These are phyloP conservation scores for Paramormyrops hopkinsi DNA, from an alignment of 2,797 vertebrate species.

Conservation along the genomic window DNA sequence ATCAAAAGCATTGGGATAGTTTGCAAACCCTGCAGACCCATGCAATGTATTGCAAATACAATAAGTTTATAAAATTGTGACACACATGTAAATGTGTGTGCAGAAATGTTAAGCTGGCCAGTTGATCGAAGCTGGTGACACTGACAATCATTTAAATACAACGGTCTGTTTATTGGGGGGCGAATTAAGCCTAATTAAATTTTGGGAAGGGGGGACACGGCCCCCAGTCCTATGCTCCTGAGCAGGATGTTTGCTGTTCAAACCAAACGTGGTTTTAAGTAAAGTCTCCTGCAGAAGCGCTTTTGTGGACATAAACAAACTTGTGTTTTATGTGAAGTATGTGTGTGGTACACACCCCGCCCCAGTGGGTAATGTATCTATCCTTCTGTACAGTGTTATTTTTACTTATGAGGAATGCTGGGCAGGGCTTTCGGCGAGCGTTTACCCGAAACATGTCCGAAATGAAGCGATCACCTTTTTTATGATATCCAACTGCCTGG, in stretches of 20 bases:
- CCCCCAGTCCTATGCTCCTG: neutral
- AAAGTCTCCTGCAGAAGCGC: neutral
- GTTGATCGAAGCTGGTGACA: neutral
- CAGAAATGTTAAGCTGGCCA: neutral
- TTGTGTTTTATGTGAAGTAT: neutral
- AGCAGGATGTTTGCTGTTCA: neutral
- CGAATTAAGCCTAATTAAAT: neutral
- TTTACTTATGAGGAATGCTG: conserved; percentile 37
- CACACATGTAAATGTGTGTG: neutral
- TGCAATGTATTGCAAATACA: neutral
- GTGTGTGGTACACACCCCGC: neutral
- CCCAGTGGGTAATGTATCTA: conserved; percentile 25
- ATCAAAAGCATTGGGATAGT: neutral
- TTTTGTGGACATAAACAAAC: neutral
- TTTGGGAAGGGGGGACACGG: neutral
- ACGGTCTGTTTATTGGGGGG: neutral
- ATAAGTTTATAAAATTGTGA: neutral
- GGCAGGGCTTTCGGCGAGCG: conserved; percentile 37
- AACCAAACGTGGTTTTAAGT: neutral
- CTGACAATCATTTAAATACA: neutral
- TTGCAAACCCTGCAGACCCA: neutral
- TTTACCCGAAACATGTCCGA: conserved; percentile 34
- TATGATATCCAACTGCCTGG: conserved; percentile 7
- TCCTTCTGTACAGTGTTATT: conserved; percentile 41
- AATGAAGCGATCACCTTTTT: conserved; percentile 18